Evolutionary conservation across 2,888 invertebrate genomes (phyloP).

Genomic region (Nymphalis urticae): DNA sequence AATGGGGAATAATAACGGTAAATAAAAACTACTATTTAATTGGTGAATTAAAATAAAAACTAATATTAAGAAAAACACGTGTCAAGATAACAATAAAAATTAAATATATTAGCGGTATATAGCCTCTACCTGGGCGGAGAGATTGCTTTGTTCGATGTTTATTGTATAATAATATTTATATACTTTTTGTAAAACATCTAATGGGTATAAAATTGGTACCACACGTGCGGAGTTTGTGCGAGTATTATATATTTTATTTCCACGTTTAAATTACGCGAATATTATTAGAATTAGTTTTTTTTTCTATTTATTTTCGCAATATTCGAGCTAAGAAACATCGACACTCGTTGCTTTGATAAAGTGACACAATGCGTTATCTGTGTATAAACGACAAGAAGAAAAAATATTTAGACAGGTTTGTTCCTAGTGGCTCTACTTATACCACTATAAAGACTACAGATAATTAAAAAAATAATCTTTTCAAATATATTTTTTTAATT

Average conservation of each 20-base stretch:
- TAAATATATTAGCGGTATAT: too few species aligned
- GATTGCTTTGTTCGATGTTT: too few species aligned
- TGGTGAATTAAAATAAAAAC: too few species aligned
- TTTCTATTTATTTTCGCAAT: slow-evolving; percentile 17
- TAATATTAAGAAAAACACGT: too few species aligned
- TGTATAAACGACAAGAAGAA: slow-evolving; percentile 48
- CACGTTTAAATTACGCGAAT: not conserved
- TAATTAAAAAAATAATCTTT: not conserved
- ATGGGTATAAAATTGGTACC: too few species aligned
- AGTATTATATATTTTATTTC: not conserved
- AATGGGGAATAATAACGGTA: too few species aligned
- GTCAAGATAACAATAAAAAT: too few species aligned
- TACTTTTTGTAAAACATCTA: too few species aligned
- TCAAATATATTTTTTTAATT: not conserved
- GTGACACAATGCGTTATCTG: slow-evolving; percentile 67
- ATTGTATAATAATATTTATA: too few species aligned
- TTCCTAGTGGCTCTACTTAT: slow-evolving; percentile 11
- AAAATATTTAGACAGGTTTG: slow-evolving; percentile 55
- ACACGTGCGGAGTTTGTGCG: too few species aligned
- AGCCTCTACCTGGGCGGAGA: too few species aligned
- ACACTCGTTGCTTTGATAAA: slow-evolving; percentile 52
- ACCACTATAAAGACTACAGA: not conserved
- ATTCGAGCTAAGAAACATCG: slow-evolving; percentile 15
- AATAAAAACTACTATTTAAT: too few species aligned
- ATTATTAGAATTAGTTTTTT: not conserved